These are phyloP conservation scores for Andrena minutula DNA, from an alignment of 2,888 invertebrate species.

Conservation along the genomic window DNA sequence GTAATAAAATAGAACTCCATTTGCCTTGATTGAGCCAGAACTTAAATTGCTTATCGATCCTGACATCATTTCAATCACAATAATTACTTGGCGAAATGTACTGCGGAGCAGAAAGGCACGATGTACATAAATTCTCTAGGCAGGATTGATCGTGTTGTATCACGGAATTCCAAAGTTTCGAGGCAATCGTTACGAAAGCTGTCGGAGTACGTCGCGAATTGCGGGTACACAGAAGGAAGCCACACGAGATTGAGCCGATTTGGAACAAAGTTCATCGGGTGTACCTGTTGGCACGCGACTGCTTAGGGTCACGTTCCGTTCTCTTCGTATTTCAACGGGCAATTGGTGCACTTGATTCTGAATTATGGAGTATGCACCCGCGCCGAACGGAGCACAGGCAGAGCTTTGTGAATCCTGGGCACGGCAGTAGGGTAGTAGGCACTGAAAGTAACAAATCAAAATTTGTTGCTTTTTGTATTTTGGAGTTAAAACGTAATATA, in stretches of 20 bases:
- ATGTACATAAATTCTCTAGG: constrained; percentile 18
- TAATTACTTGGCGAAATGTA: constrained; percentile 1
- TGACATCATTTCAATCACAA: not conserved
- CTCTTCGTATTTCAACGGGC: constrained; percentile 20
- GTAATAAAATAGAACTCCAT: too few species aligned
- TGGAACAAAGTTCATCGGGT: constrained; percentile 48
- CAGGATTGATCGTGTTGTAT: constrained; percentile 12
- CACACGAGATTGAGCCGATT: constrained; percentile 56
- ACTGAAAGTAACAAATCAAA: too few species aligned
- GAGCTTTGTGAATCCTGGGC: not conserved
- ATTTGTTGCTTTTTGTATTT: too few species aligned
- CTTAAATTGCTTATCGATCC: constrained; percentile 1
- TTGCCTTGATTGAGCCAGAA: not conserved
- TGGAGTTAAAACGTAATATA: too few species aligned
- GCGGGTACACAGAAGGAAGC: constrained; percentile 34
- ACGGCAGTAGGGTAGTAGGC: too few species aligned
- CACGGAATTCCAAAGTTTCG: constrained; percentile 33
- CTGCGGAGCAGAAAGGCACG: not conserved
- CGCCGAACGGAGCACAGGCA: not conserved
- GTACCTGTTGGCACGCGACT: constrained; percentile 61
- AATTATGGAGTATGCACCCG: not conserved
- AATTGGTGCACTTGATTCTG: constrained; percentile 15
- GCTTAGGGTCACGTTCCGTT: constrained; percentile 59
- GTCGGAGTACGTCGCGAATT: constrained; percentile 19
- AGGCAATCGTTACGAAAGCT: constrained; percentile 27